Base-by-base conservation (phyloP, 1,140 invertebrate species). In the Caenorhabditis remanei region DNA sequence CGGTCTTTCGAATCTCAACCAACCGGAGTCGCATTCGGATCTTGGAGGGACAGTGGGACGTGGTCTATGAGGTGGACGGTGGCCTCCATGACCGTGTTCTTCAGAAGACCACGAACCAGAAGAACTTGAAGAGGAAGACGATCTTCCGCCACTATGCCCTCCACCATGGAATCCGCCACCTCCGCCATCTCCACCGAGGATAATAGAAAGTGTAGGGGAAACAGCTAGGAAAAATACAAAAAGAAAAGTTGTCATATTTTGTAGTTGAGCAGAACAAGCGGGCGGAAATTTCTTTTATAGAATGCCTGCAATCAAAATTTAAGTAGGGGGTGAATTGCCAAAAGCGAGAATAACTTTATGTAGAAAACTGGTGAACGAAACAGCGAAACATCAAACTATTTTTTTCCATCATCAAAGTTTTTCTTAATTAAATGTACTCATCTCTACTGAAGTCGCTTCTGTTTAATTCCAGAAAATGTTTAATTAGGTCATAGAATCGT, bases 31-130 rank as follows among this genome's bases (percentile, higher is more conserved):
- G 32, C 61, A 63, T 32, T 40, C 21, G 6, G 9, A 11, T 63
- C 61, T 63, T 8, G 50, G 50, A 14, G 50, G 61, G 11, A 24
- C 32, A 32, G 32, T 32, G 32, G 32, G 32, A 2, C 32, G 32
- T 32, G 61, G 61, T 63, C 61, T 32, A 13, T 19, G 61, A 11
- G 61, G 61, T 40, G 19, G 19, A 9, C 61, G 61, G 24, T 63
- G 61, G 24, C 61, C 56, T 5, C 56, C 56, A 58, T 58, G 56
- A 58, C 61, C 61, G 32, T 63, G 61, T 32, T 63, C 61, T 21
- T 63, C 61, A 24, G 61, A 63, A 63, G 61, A 58, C 19, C 14
- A 4, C n/a, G 55, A 63, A 21, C 24, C 24, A 63, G 61, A 63
- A 8, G 61, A 63, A 32, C 19, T 11, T 32, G 61, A 63, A 63